phyloP scores from a whole-genome alignment of 2,113 vertebrate genomes.

The Motacilla tschutschensis region DNA sequence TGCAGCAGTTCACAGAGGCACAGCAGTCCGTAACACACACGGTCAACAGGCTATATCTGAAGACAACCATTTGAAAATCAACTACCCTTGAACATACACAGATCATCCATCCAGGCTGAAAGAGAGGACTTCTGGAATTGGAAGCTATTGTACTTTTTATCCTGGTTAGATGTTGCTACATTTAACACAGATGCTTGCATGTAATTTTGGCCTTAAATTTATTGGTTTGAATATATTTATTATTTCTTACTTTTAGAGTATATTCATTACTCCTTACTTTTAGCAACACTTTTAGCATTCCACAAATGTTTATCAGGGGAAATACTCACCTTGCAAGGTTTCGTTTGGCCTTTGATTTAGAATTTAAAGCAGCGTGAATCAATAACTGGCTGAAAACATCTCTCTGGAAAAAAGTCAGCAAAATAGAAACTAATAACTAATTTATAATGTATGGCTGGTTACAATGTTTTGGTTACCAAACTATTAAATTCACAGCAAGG shows the following conservation, averaged over 20 bases:
- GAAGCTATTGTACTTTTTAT: not conserved
- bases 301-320: not conserved
- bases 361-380: slow-evolving; percentile 87
- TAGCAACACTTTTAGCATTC: no score
- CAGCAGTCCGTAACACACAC: not conserved
- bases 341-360: slow-evolving; percentile 73
- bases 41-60: not conserved
- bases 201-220: not conserved
- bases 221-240: not conserved
- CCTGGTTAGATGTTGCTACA: not conserved
- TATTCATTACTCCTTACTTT: not conserved
- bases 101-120: not conserved
- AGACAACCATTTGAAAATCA: not conserved
- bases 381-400: slow-evolving; percentile 90
- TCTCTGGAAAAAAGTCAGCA: slow-evolving; percentile 75
- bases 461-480: not conserved
- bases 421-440: not conserved
- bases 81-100: not conserved
- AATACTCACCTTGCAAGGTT: slow-evolving; percentile 83
- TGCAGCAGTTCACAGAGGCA: not conserved
- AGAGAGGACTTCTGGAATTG: not conserved
- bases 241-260: not conserved
- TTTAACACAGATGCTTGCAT: not conserved
- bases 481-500: not conserved
- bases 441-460: not conserved